Base-by-base conservation (phyloP, 1,140 invertebrate genomes). In the Anadara kagoshimensis region DNA sequence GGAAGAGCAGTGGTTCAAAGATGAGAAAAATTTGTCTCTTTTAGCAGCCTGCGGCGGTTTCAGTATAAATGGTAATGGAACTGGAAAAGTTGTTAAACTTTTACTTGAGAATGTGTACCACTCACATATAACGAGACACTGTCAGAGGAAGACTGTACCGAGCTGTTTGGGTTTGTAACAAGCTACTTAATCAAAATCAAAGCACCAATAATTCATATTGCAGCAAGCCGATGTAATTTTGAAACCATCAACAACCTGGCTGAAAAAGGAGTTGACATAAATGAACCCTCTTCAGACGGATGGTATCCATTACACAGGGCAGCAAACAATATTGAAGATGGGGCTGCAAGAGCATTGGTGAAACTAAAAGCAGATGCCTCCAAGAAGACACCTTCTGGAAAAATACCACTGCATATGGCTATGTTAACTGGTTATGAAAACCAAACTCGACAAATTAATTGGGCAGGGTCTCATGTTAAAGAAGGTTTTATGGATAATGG, bases 1-100 rank as follows among this genome's bases (percentile, higher is more conserved):
- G 18, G 47, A 70, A 36, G 62, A 66, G 18, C 59, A 75, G 41
- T 75, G 73, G 73, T 75, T 75, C 43, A 64, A 75, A 36, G 73
- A 75, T 18, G 73, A 75, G 29, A 14, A 70, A 5, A 11, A 47
- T 12, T 14, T 56, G 26, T 44, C 62, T 11, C 54, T 75, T 29
- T 70, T 70, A 53, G 73, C 73, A 14, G 61, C 68, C 16, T 75
- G 73, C 22, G 41, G 43, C 36, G 67, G 67, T 14, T 44, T 8
- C 44, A 20, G 54, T 12, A 51, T 59, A 11, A 54, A 56, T 67
- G 29, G 29, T 36, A 36, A 36, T 36, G 14, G 14, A 0, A 24
- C 49, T 61, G 70, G 70, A 16, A 59, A 66, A 61, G 5, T 73
- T 20, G 64, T 67, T 0, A 73, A 67, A 51, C 29, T 67, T 41